Evolutionary conservation across 2,888 invertebrate genomes (phyloP), one percentile per base, ranked within the genome.

Genomic region (Entomobrya proxima): DNA sequence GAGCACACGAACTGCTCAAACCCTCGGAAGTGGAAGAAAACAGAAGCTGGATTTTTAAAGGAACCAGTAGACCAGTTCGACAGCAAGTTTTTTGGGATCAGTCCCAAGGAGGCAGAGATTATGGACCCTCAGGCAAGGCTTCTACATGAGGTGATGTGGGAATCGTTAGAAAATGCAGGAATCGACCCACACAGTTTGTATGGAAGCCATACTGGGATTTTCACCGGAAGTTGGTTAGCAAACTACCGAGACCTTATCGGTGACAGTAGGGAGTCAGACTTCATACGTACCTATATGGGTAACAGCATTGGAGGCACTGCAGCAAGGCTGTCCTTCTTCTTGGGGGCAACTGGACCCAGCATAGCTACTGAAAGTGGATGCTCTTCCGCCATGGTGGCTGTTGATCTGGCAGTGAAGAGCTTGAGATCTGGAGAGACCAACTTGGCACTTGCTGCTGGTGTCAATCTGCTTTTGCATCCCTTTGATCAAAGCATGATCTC

Each of bases 361-460:
- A 37, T 87, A 15, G 61, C 82, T 13, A 75, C 81, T 0, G 87
- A 88, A 50, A 52, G 67, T 24, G 80, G 58, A 0, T 87, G 87
- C 35, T 58, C 86, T 9, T 80, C 80, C 18, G 32, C 78, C 13
- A 75, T 79, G 37, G 76, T 86, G 2, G 79, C 76, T 0, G 27
- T 87, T 7, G 58, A 84, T 61, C 30, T 80, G 15, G 87, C 79
- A 0, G n/a, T 24, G 18, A 40, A 75, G 40, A 44, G 55, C 50
- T 67, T 85, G 1, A 35, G 47, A 21, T 15, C 4, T 32, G 61
- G 77, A 11, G 58, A 74, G 18, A 44, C 35, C n/a, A 24, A 37
- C 2, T 6, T 87, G 1, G 86, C 79, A 3, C 9, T 87, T 0
- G 83, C 76, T 9, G 47, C 72, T 1, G 87, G 87, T 3, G 47